Evolutionary conservation across 2,888 invertebrate species (phyloP), one percentile per base, ranked within the genome.

Genomic region (Calameuta idolon): DNA sequence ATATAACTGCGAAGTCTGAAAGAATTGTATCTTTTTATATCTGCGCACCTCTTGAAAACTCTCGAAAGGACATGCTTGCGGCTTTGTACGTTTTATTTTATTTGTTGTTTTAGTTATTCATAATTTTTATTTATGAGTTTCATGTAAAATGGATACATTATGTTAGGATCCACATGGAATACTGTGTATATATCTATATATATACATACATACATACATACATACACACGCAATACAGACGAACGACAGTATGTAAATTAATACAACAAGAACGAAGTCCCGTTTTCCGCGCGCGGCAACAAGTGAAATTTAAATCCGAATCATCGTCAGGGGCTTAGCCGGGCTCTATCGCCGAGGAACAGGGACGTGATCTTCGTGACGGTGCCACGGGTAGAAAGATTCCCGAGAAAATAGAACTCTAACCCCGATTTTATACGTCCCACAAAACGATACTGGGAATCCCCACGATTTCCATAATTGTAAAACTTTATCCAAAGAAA

Each of bases 281-380:
- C 31, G 31, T 34, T 15, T 23, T 71, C 30, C 30, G 37, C 15
- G 75, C 15, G 31, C 77, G n/a, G 75, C 77, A 77, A 77, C 77
- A 77, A 77, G 77, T 77, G 75, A 77, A 75, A 77, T 77, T 77
- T 77, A 77, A 77, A 71, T 77, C 77, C 69, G 40, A 77, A 77
- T 77, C 69, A 77, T 75, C 33, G 75, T 33, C 71, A 15, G 33
- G 69, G 69, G 77, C 75, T 77, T 71, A 71, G 71, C 74, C 30
- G 35, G 35, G 55, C 55, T 55, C 23, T 23, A 55, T 23, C 15
- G 55, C 55, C 55, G 55, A 55, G 55, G 23, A 55, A 0, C 55
- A 55, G 55, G 55, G 55, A 23, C 55, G 55, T 55, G 23, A 55
- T 55, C 55, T 9, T 55, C 23, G 55, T 23, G 55, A 23, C 23